Conservation (phyloP, 2,113 vertebrate genomes). For the Catharus minimus region DNA sequence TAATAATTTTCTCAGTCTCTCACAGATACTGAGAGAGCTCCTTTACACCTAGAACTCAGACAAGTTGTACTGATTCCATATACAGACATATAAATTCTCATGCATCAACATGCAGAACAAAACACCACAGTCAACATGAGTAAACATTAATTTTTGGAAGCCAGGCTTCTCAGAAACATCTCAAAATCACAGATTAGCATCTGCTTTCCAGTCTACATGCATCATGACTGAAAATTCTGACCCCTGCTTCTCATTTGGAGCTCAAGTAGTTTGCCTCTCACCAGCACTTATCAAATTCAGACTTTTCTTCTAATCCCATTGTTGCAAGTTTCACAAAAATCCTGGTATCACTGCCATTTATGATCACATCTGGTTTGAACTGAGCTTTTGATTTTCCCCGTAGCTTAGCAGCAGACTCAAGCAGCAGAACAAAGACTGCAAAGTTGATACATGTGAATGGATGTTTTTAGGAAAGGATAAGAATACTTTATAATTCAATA, state of each 20-base stretch:
- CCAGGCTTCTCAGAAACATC: not conserved
- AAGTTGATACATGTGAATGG: not conserved
- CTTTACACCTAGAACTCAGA: not conserved
- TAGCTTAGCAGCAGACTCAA: not conserved
- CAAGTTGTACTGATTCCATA: not conserved
- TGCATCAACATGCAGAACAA: not conserved
- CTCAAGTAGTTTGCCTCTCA: not conserved
- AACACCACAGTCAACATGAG: not conserved
- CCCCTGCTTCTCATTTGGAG: not conserved
- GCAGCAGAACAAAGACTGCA: not conserved
- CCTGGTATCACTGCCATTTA: not conserved
- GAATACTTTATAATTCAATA: not conserved
- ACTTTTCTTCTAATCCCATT: not conserved
- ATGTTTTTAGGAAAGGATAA: not conserved
- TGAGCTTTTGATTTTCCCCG: not conserved
- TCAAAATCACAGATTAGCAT: not conserved
- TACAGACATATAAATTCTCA: not conserved
- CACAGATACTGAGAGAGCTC: not conserved
- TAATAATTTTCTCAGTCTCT: not conserved
- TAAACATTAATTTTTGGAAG: not conserved
- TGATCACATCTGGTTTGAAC: not conserved
- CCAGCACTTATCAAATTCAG: not conserved
- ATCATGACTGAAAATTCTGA: not conserved
- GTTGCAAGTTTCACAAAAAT: not conserved
- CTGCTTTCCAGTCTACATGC: not conserved